A percentile compares a stretch with the other conserved stretches of the same genome.
Conservation (phyloP, 2,888 invertebrate genomes). For the Dexiosoma caninum region DNA sequence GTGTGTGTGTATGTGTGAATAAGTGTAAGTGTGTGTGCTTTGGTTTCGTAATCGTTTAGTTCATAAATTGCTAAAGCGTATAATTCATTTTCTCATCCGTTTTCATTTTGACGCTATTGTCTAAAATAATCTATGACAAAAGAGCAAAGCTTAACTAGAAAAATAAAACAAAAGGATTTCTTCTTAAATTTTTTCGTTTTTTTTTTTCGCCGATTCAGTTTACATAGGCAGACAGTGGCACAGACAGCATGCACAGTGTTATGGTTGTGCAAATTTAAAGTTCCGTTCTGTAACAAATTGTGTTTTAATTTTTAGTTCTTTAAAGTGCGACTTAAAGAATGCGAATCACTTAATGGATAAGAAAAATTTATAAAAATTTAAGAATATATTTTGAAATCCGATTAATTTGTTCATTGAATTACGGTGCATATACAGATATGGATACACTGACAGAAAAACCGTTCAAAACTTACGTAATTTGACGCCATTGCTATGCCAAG, state of each 20-base stretch:
- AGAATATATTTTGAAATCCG: too few species aligned
- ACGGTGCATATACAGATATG: too few species aligned
- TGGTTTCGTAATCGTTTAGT: constrained; percentile 57
- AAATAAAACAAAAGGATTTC: constrained; percentile 60
- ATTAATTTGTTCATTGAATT: too few species aligned
- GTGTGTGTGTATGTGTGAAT: background rate
- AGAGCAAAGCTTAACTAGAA: constrained; percentile 61
- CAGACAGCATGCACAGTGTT: background rate
- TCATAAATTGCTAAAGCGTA: constrained; percentile 62
- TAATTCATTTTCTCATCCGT: constrained; percentile 63
- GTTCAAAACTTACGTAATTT: too few species aligned
- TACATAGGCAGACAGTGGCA: constrained; percentile 2
- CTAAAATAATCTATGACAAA: constrained; percentile 63
- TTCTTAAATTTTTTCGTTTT: background rate
- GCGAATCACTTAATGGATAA: too few species aligned
- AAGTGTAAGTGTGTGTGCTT: background rate
- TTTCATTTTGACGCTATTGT: constrained; percentile 63
- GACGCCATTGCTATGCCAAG: too few species aligned
- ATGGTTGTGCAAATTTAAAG: too few species aligned
- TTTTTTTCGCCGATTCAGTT: constrained; percentile 7
- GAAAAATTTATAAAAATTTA: too few species aligned
- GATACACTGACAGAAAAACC: too few species aligned
- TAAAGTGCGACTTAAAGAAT: too few species aligned
- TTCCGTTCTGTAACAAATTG: too few species aligned
- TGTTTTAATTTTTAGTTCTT: too few species aligned